A percentile compares a stretch with the other conserved stretches of the same genome.
Evolutionary conservation across 2,888 invertebrate genomes (phyloP).

Genomic region (Onthophagus sagittarius): DNA sequence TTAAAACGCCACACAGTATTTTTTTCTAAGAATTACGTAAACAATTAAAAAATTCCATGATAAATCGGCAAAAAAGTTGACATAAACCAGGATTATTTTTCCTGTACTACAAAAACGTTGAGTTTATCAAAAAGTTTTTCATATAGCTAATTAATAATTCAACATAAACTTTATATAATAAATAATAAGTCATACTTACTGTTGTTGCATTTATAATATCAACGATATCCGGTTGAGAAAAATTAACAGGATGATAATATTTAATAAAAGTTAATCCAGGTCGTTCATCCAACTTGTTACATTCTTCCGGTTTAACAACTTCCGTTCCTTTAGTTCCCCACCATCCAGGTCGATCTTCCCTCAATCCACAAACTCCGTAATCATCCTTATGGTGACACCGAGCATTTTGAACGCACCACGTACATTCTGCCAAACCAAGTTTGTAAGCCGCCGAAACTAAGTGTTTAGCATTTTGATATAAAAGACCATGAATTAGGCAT

Average conservation of each 20-base stretch:
- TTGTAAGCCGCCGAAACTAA: conserved; percentile 69
- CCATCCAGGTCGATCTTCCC: conserved; percentile 84
- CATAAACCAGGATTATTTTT: too few relatives aligned
- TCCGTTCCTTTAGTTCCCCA: conserved; percentile 80
- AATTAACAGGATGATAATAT: conserved; percentile 84
- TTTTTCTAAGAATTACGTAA: too few relatives aligned
- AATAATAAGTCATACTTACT: conserved; percentile 44
- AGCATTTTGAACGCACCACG: conserved; percentile 92
- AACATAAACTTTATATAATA: too few relatives aligned
- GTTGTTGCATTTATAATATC: conserved; percentile 82
- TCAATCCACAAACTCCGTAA: conserved; percentile 74
- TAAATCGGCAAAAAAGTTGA: too few relatives aligned
- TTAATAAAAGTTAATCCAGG: conserved; percentile 87
- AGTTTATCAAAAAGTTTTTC: too few relatives aligned
- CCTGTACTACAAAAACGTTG: too few relatives aligned
- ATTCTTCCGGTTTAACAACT: conserved; percentile 62
- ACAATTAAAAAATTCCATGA: too few relatives aligned
- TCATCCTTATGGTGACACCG: conserved; percentile 83
- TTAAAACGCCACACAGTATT: too few relatives aligned
- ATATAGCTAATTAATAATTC: too few relatives aligned
- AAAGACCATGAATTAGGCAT: conserved; percentile 76
- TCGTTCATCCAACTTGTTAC: conserved; percentile 71
- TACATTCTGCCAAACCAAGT: conserved; percentile 74
- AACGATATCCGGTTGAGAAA: conserved; percentile 84
- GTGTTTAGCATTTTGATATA: conserved; percentile 42